Percentiles rank a stretch among this genome's conserved stretches.
Evolutionary conservation across 2,888 invertebrate genomes (phyloP).

Genomic region (Xylota segnis): DNA sequence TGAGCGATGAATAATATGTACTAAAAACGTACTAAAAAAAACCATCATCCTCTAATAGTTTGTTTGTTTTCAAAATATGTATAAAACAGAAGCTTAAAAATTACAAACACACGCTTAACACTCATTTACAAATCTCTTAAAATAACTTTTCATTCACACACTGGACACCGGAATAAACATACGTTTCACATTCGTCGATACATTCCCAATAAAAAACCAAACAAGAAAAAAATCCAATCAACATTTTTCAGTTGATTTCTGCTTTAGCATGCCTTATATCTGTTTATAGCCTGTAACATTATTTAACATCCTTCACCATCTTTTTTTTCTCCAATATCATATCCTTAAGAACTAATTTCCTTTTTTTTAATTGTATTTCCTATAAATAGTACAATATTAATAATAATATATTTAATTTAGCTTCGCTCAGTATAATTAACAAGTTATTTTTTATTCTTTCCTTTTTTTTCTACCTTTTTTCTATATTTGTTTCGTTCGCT

Average conservation of each 20-base stretch:
- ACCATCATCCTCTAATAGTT: slow-evolving; percentile 47
- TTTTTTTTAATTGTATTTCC: slow-evolving; percentile 59
- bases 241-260: slow-evolving; percentile 28
- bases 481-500: slow-evolving; percentile 75
- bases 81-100: slow-evolving; percentile 57
- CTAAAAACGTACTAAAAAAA: slow-evolving; percentile 57
- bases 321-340: slow-evolving; percentile 42
- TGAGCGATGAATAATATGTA: slow-evolving; percentile 63
- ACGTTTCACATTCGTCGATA: slow-evolving; percentile 16
- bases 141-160: slow-evolving; percentile 62
- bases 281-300: slow-evolving; percentile 66
- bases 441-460: slow-evolving; percentile 46
- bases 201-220: background rate
- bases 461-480: slow-evolving; percentile 38
- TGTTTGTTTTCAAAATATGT: slow-evolving; percentile 46
- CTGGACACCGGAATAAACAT: slow-evolving; percentile 66
- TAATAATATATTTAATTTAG: slow-evolving; percentile 68
- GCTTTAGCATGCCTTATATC: slow-evolving; percentile 52
- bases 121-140: slow-evolving; percentile 56
- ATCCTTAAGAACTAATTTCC: slow-evolving; percentile 37
- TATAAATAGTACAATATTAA: slow-evolving; percentile 73
- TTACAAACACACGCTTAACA: slow-evolving; percentile 56
- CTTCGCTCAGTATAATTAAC: slow-evolving; percentile 75
- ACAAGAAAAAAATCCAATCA: slow-evolving; percentile 5
- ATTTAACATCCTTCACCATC: slow-evolving; percentile 52